Evolutionary conservation across 2,113 vertebrate species (phyloP).

Genomic region (Hipposideros armiger): DNA sequence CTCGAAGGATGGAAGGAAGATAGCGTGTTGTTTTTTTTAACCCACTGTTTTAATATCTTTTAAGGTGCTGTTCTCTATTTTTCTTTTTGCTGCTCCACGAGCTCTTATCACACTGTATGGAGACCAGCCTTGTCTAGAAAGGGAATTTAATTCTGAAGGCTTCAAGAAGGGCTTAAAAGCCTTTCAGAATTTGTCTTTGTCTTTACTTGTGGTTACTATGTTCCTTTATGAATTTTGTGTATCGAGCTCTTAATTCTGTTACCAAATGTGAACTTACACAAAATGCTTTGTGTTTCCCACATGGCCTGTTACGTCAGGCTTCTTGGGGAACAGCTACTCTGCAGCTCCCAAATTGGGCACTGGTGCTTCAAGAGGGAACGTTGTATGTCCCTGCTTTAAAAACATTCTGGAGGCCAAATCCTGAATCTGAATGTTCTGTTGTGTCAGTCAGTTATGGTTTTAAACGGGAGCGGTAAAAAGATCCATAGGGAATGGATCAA

Average conservation of each 20-base stretch:
- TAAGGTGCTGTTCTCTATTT: neutral
- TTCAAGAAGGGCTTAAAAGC: neutral
- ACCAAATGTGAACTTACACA: constrained; percentile 47
- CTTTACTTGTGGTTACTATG: neutral
- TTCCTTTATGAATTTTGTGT: neutral
- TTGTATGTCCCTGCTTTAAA: neutral
- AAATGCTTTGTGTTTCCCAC: neutral
- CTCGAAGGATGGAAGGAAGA: constrained; percentile 22
- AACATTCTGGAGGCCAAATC: constrained; percentile 40
- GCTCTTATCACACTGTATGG: neutral
- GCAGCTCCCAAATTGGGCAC: neutral
- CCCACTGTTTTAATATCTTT: constrained; percentile 41
- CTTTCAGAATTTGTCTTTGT: constrained; percentile 10
- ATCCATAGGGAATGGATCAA: neutral
- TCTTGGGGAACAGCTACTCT: neutral
- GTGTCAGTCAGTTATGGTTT: neutral
- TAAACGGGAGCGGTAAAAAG: neutral
- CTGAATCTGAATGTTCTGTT: neutral
- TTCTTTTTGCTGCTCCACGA: neutral
- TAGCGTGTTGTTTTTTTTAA: neutral
- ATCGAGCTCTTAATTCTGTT: constrained; percentile 4
- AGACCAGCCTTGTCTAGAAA: constrained; percentile 6
- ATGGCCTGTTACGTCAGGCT: neutral
- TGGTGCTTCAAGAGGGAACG: neutral
- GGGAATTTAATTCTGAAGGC: neutral